Evolutionary conservation across 1,140 invertebrate genomes (phyloP).

Genomic region (Drosophila gunungcola): DNA sequence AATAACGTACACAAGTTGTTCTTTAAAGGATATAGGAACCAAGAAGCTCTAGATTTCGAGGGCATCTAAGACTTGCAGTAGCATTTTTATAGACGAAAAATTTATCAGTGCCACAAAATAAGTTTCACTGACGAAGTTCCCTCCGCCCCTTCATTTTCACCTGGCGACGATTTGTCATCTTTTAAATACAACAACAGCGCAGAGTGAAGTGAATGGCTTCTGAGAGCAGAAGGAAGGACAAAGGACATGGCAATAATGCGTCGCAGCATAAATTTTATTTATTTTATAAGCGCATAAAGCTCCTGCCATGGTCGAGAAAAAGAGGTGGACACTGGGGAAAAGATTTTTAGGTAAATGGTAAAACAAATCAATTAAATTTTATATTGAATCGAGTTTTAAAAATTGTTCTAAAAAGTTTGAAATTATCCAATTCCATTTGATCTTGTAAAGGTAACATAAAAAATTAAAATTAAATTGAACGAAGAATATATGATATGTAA

Average conservation of each 20-base stretch:
- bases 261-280: conserved; percentile 83
- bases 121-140: conserved; percentile 49
- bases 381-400: neutral
- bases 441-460: too few relatives aligned
- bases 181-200: conserved; percentile 69
- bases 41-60: neutral
- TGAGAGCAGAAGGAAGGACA: conserved; percentile 42
- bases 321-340: conserved; percentile 50
- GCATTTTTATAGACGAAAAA: conserved; percentile 73
- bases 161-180: conserved; percentile 84
- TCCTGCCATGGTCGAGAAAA: conserved; percentile 52
- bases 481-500: too few relatives aligned
- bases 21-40: too few relatives aligned
- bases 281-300: conserved; percentile 79
- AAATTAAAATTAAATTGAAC: too few relatives aligned
- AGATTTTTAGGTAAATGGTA: neutral
- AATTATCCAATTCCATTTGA: too few relatives aligned
- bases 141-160: conserved; percentile 36
- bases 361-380: neutral
- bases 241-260: conserved; percentile 80
- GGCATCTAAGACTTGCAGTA: conserved; percentile 44
- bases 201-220: conserved; percentile 29
- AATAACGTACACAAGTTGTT: neutral
- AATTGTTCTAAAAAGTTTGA: too few relatives aligned
- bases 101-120: conserved; percentile 81